These are phyloP conservation scores for Limosa lapponica DNA, from an alignment of 2,797 vertebrate species.

Conservation along the genomic window DNA sequence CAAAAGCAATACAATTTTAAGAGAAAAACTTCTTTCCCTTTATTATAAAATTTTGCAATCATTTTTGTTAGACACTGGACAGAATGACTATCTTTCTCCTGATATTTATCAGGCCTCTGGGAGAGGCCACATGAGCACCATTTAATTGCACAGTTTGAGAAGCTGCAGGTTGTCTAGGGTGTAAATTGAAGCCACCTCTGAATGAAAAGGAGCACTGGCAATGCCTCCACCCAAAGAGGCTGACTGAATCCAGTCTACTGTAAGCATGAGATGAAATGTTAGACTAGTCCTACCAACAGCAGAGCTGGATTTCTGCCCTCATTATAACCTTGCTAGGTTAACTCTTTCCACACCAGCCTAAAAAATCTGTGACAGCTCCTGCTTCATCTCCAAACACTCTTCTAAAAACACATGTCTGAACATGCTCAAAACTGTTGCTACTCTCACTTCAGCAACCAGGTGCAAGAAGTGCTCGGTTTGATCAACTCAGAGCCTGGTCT, in stretches of 20 bases:
- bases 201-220: background rate
- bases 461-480: background rate
- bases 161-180: background rate
- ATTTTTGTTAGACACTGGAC: background rate
- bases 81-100: background rate
- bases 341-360: background rate
- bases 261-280: background rate
- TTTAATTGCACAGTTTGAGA: background rate
- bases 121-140: background rate
- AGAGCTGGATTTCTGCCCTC: background rate
- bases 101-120: background rate
- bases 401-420: too few relatives aligned
- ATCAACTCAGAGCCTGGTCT: background rate
- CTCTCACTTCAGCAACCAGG: background rate
- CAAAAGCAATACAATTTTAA: background rate
- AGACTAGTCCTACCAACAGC: background rate
- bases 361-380: background rate
- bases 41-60: background rate
- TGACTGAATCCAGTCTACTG: background rate
- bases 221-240: background rate
- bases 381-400: background rate
- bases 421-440: background rate
- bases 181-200: background rate
- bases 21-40: background rate
- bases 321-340: background rate